phyloP scores from a whole-genome alignment of 2,113 vertebrate species.

The Dascyllus trimaculatus region DNA sequence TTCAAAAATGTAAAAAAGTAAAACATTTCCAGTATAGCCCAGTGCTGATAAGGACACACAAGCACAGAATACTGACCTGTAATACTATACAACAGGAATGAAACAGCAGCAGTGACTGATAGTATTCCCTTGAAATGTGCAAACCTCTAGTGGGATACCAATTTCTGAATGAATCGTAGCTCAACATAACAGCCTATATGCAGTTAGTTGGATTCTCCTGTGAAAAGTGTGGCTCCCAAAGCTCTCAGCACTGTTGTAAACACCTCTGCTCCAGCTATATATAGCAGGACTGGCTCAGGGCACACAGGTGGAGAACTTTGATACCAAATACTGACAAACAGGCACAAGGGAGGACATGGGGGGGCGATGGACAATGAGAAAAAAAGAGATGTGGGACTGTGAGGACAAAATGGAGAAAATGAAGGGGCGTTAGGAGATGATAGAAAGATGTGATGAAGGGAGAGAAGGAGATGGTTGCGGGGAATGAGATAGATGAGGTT shows the following conservation, averaged over 20 bases:
- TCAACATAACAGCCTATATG: constrained; percentile 28
- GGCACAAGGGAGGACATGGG: neutral
- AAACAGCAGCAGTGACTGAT: neutral
- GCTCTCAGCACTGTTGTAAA: constrained; percentile 52
- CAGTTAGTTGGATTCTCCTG: constrained; percentile 36
- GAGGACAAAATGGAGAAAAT: neutral
- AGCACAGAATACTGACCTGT: neutral
- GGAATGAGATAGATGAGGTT: neutral
- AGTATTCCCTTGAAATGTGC: neutral
- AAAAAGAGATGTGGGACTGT: constrained; percentile 4
- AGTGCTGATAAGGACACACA: too few relatives aligned
- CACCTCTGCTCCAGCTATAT: constrained; percentile 53
- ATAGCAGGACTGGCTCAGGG: constrained; percentile 23
- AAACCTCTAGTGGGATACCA: neutral
- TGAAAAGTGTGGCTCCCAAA: constrained; percentile 43
- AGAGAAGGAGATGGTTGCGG: neutral
- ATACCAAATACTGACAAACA: constrained; percentile 49
- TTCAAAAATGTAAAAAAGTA: too few relatives aligned
- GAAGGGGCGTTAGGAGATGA: neutral
- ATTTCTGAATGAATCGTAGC: constrained; percentile 25
- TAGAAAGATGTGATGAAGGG: neutral
- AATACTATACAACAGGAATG: neutral
- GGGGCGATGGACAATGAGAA: neutral
- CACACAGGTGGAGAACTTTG: constrained; percentile 50
- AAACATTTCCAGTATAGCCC: too few relatives aligned